A percentile compares a stretch with the other conserved stretches of the same genome.
Evolutionary conservation across 2,113 vertebrate species (phyloP).

Genomic region (Zootoca vivipara): DNA sequence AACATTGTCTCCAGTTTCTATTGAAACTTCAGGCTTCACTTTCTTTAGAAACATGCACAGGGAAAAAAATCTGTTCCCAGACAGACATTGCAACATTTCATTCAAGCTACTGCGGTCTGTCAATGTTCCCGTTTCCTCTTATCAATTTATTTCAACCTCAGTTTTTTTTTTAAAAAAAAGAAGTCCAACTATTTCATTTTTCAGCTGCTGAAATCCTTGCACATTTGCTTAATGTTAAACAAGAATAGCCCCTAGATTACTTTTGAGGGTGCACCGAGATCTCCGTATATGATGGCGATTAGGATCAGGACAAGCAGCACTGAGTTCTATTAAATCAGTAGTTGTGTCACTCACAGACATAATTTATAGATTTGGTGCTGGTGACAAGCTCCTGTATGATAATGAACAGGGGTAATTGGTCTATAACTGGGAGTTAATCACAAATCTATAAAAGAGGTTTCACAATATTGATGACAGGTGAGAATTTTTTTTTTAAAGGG

Average conservation of each 20-base stretch:
- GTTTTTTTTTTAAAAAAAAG: conserved; percentile 30
- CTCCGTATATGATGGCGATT: conserved; percentile 35
- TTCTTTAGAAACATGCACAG: conserved; percentile 39
- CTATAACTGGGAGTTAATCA: conserved; percentile 78
- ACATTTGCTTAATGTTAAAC: conserved; percentile 51
- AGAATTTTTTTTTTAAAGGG: conserved; percentile 55
- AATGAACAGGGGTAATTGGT: conserved; percentile 72
- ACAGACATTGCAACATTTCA: conserved; percentile 28
- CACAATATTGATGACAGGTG: conserved; percentile 70
- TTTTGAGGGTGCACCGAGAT: conserved; percentile 27
- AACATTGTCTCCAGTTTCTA: conserved; percentile 21
- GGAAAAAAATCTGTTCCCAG: conserved; percentile 1
- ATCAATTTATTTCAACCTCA: conserved; percentile 54
- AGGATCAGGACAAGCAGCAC: conserved; percentile 49
- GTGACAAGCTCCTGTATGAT: conserved; percentile 60
- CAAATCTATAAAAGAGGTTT: conserved; percentile 76
- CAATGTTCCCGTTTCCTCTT: conserved; percentile 44
- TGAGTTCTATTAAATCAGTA: conserved; percentile 51
- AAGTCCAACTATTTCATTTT: conserved; percentile 38
- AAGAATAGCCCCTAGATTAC: conserved; percentile 37
- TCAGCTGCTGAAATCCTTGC: conserved; percentile 53
- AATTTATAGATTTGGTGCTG: conserved; percentile 69
- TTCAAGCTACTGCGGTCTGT: conserved; percentile 49
- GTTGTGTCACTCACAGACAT: conserved; percentile 59
- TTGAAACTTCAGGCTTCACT: conserved; percentile 47